phyloP scores from a whole-genome alignment of 2,113 vertebrate species.

The Gracilinanus agilis region DNA sequence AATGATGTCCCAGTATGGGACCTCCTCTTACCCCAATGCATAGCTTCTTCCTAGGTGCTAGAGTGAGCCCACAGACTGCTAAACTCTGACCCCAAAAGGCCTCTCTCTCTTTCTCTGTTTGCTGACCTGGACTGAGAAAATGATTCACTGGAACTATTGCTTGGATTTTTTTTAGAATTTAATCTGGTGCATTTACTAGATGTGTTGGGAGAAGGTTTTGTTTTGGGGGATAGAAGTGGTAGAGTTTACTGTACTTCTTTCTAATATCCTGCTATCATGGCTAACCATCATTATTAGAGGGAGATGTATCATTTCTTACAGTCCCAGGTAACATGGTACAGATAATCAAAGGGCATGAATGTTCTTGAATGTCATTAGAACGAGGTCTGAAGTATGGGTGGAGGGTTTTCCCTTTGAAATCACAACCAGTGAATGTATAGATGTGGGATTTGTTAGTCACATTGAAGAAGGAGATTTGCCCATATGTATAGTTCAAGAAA shows the following conservation, averaged over 20 bases:
- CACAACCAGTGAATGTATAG: constrained; percentile 83
- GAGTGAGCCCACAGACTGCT: background rate
- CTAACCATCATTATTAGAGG: no score
- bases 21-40: no score
- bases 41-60: no score
- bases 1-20: no score
- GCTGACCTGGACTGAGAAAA: background rate
- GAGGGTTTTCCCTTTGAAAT: constrained; percentile 82
- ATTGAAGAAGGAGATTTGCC: constrained; percentile 89
- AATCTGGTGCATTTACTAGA: no score
- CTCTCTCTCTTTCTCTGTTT: background rate
- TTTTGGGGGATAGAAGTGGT: no score
- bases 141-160: background rate
- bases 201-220: no score
- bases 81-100: background rate
- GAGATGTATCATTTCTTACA: no score
- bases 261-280: no score
- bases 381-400: constrained; percentile 86
- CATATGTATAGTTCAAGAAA: constrained; percentile 87
- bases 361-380: constrained; percentile 59
- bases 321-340: background rate
- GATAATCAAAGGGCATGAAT: constrained; percentile 34
- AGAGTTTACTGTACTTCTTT: no score
- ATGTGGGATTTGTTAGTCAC: constrained; percentile 84
- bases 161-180: no score